These are phyloP conservation scores for Brachyptera risi DNA, from an alignment of 2,888 invertebrate species.

Conservation along the genomic window DNA sequence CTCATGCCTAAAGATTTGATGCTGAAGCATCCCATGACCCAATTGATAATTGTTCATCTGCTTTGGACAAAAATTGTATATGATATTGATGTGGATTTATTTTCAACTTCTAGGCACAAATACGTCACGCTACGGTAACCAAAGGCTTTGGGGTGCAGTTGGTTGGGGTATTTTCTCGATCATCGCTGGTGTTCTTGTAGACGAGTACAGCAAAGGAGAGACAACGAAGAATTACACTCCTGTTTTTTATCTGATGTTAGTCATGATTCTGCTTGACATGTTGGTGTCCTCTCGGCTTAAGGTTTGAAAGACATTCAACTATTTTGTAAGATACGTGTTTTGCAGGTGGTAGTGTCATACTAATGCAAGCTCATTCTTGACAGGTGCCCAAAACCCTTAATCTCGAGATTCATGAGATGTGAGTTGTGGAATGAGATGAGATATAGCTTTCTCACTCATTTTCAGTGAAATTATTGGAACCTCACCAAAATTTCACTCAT, in stretches of 20 bases:
- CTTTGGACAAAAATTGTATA: no score
- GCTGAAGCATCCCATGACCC: no score
- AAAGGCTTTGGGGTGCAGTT: slow-evolving; percentile 82
- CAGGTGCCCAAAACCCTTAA: no score
- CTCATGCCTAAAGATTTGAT: no score
- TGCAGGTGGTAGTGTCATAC: not conserved
- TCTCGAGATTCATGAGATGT: no score
- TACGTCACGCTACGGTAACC: slow-evolving; percentile 75
- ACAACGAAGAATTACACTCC: slow-evolving; percentile 68
- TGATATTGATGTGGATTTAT: no score
- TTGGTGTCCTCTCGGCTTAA: slow-evolving; percentile 59
- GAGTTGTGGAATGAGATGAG: no score
- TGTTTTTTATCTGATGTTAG: slow-evolving; percentile 73
- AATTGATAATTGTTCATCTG: no score
- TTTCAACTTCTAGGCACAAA: slow-evolving; percentile 69
- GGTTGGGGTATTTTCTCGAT: slow-evolving; percentile 81
- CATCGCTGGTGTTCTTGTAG: slow-evolving; percentile 72
- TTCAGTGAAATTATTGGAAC: no score
- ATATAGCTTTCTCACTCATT: no score
- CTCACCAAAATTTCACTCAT: no score
- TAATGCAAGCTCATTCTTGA: no score
- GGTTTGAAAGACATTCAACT: slow-evolving; percentile 31
- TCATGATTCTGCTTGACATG: slow-evolving; percentile 62
- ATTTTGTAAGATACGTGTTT: not conserved
- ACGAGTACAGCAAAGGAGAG: slow-evolving; percentile 61